Percentiles rank a stretch among this genome's conserved stretches.
Evolutionary conservation across 2,888 invertebrate genomes (phyloP).

Genomic region (Salpingus planirostris): DNA sequence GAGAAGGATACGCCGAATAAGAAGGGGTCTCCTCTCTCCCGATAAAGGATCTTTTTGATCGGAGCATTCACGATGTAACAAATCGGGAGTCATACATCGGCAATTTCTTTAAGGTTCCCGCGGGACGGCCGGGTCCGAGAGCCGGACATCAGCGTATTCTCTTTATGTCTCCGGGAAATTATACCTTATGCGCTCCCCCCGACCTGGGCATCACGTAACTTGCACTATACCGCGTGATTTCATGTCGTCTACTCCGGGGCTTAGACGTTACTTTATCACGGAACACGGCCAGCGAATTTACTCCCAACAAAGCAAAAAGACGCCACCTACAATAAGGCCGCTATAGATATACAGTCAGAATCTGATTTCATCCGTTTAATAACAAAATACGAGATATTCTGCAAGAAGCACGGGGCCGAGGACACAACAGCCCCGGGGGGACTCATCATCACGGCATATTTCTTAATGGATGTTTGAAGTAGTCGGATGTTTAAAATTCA

Average conservation of each 20-base stretch:
- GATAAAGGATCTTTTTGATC: slow-evolving; percentile 29
- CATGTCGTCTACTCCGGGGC: slow-evolving; percentile 21
- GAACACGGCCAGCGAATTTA: slow-evolving; percentile 10
- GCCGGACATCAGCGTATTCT: slow-evolving; percentile 42
- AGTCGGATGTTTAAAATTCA: slow-evolving; percentile 19
- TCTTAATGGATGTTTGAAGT: slow-evolving; percentile 18
- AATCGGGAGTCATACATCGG: slow-evolving; percentile 42
- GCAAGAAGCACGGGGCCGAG: too few relatives aligned
- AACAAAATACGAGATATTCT: too few relatives aligned
- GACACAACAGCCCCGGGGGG: slow-evolving; percentile 3
- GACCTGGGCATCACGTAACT: slow-evolving; percentile 26
- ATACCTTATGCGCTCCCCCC: slow-evolving; percentile 39
- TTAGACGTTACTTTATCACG: slow-evolving; percentile 17
- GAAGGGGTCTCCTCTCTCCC: too few relatives aligned
- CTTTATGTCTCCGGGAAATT: slow-evolving; percentile 42
- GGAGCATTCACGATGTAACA: slow-evolving; percentile 34
- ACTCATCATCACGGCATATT: slow-evolving; percentile 14
- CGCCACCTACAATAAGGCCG: too few relatives aligned
- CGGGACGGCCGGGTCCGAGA: slow-evolving; percentile 29
- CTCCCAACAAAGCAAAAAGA: too few relatives aligned
- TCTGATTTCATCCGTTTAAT: too few relatives aligned
- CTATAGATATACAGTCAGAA: too few relatives aligned
- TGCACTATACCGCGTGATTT: slow-evolving; percentile 30
- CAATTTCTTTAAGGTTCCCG: slow-evolving; percentile 43
- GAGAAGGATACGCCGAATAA: too few relatives aligned